Base-by-base conservation (phyloP, 2,113 vertebrate genomes). In the Grammomys surdaster region DNA sequence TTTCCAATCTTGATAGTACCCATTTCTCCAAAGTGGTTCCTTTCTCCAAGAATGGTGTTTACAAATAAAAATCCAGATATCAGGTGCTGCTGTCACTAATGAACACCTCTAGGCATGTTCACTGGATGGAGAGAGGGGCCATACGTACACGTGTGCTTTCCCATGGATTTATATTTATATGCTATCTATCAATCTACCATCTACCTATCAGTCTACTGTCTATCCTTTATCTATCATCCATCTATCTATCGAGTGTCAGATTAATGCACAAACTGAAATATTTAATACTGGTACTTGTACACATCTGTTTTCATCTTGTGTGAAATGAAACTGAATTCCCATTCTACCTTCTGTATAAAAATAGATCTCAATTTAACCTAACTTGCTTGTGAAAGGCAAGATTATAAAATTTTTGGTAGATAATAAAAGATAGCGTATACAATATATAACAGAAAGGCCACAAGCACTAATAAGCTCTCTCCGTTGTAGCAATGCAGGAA, bases 351-450 rank as follows among this genome's bases (percentile, higher is more conserved):
- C 17, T 72, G 28, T 51, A 72, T 89, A 82, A 96, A 93, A 97
- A 80, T 51, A 90, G 87, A 89, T 26, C 70, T 8, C n/a, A 82
- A 88, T 20, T 94, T 94, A 94, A 89, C 19, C 51, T 46, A 92
- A 88, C 60, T 80, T 93, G 26, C 14, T 75, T 33, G 26, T 65
- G 85, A 85, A 92, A 88, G 48, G 36, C 22, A 95, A 94, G 60
- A 93, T 89, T 89, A 76, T 63, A 94, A 88, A 94, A 94, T 51
- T 56, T 93, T 90, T 48, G 95, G 7, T 69, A 84, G 80, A 90
- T 12, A 92, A 89, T 67, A 89, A 84, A 96, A 85, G 14, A 17
- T 65, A 91, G n/a, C 90, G 89, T 76, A 91, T 72, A 12, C 65
- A n/a, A 84, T 36, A 69, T 60, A 36, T 76, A 82, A 86, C 56